Conservation (phyloP, 2,888 invertebrate species). For the Athalia circularis region DNA sequence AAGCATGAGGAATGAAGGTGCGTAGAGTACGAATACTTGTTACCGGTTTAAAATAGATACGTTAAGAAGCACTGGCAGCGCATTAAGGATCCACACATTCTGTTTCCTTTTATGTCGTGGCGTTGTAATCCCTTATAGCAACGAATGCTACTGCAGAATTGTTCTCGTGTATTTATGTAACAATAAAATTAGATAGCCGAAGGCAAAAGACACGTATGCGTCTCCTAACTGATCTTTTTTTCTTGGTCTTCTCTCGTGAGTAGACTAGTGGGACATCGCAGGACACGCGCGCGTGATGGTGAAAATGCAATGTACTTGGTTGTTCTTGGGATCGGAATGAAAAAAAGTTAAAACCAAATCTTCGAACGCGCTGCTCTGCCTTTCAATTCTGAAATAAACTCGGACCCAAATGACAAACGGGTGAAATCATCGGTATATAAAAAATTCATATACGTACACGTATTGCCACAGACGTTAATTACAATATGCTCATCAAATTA, state of each 20-base stretch:
- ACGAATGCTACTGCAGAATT: background rate
- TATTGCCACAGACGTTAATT: too few species aligned
- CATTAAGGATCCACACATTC: conserved; percentile 10
- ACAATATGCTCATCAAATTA: too few species aligned
- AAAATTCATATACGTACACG: too few species aligned
- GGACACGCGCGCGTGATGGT: background rate
- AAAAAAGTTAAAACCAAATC: background rate
- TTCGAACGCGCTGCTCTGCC: background rate
- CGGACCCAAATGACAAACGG: too few species aligned
- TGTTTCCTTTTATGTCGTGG: conserved; percentile 64
- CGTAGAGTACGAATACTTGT: background rate
- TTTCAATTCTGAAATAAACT: too few species aligned
- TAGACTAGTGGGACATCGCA: conserved; percentile 37
- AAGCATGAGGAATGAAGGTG: background rate
- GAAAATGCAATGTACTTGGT: background rate
- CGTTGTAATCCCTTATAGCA: conserved; percentile 17
- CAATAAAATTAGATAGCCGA: conserved; percentile 67
- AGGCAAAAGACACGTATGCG: background rate
- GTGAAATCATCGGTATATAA: too few species aligned
- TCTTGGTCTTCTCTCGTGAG: background rate
- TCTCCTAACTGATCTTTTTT: background rate
- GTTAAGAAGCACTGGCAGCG: background rate
- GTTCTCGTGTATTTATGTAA: conserved; percentile 61
- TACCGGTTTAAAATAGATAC: background rate
- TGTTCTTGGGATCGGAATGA: background rate